Percentiles rank a stretch among this genome's conserved stretches.
These are phyloP conservation scores for Sciaenops ocellatus DNA, from an alignment of 2,797 vertebrate species.

Conservation along the genomic window DNA sequence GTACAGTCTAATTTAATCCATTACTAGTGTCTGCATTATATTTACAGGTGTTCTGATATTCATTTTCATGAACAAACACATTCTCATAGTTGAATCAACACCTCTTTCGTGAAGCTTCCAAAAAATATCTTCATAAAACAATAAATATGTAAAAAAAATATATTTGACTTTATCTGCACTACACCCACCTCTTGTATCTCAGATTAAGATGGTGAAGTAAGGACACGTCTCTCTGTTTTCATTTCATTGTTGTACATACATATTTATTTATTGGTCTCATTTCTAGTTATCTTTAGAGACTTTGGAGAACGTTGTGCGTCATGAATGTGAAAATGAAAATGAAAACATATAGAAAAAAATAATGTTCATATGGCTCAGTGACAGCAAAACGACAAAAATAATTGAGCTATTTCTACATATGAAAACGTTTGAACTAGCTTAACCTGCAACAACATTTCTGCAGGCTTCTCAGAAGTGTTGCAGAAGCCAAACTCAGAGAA, in stretches of 20 bases:
- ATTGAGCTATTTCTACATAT: conserved; percentile 26
- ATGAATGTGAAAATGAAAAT: not conserved
- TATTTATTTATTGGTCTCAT: not conserved
- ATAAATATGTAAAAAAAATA: no score
- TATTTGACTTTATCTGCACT: no score
- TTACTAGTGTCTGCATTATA: not conserved
- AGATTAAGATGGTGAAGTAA: no score
- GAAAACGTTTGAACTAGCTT: conserved; percentile 19
- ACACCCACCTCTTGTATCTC: no score
- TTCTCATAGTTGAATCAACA: not conserved
- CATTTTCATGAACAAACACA: conserved; percentile 1
- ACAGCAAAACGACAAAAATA: conserved; percentile 16
- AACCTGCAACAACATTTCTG: conserved; percentile 39
- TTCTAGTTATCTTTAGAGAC: not conserved
- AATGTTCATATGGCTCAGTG: not conserved
- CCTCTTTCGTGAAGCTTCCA: not conserved
- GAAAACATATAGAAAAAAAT: no score
- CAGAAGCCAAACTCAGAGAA: conserved; percentile 64
- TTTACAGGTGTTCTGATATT: not conserved
- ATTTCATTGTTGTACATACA: no score
- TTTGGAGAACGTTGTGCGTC: not conserved
- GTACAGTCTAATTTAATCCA: not conserved
- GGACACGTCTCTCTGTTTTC: no score
- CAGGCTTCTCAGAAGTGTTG: conserved; percentile 55
- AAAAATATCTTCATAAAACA: not conserved